Conservation (phyloP, 2,797 vertebrate genomes). For the Enteromius trimaculatus region DNA sequence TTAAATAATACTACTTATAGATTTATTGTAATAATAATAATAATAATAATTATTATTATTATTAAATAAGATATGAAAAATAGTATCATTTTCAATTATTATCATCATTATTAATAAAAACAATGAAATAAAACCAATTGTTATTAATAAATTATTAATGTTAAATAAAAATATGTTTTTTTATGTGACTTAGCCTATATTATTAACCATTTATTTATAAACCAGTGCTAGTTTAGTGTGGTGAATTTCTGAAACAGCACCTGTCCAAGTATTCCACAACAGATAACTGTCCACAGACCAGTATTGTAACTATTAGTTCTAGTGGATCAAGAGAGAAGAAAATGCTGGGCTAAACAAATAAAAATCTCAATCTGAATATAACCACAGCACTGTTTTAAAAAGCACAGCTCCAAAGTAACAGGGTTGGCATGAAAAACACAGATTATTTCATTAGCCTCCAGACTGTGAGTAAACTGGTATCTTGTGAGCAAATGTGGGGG, state of each 20-base stretch:
- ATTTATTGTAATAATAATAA: background rate
- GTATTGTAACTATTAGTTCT: background rate
- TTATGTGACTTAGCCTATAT: background rate
- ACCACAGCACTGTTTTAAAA: background rate
- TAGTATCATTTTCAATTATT: background rate
- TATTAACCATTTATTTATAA: background rate
- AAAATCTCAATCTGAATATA: background rate
- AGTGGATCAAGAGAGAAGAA: background rate
- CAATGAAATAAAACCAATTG: background rate
- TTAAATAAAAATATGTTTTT: background rate
- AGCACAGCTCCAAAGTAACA: background rate
- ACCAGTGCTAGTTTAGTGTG: background rate
- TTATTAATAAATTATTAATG: background rate
- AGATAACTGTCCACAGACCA: background rate
- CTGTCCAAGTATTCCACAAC: background rate
- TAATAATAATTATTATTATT: background rate
- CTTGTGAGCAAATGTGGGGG: constrained; percentile 18
- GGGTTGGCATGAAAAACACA: background rate
- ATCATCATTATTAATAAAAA: background rate
- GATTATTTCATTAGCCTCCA: constrained; percentile 7
- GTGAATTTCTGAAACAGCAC: background rate
- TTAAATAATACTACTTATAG: too few species aligned
- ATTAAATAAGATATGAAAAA: background rate
- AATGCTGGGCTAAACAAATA: background rate
- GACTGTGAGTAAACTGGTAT: background rate